These are phyloP conservation scores for Brachionus calyciflorus DNA, from an alignment of 1,140 invertebrate genomes.

Conservation along the genomic window DNA sequence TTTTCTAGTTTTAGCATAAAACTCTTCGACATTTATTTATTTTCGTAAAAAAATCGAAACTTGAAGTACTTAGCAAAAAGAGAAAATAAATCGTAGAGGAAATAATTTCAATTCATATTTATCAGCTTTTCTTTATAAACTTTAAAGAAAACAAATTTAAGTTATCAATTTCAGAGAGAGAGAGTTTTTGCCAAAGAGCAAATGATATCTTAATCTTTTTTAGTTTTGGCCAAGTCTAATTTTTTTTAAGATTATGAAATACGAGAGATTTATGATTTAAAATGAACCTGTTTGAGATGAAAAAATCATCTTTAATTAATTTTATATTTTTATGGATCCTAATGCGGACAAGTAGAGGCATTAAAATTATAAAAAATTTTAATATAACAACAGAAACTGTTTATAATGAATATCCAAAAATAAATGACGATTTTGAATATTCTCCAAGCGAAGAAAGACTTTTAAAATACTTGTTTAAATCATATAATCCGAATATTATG, in stretches of 20 bases:
- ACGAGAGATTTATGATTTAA: too few relatives aligned
- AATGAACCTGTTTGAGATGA: too few relatives aligned
- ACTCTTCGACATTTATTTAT: not conserved
- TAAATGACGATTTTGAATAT: not conserved
- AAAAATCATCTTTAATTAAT: too few relatives aligned
- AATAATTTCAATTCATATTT: not conserved
- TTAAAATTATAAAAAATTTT: conserved; percentile 9
- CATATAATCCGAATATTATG: conserved; percentile 39
- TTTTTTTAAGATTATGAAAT: too few relatives aligned
- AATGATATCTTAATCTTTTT: too few relatives aligned
- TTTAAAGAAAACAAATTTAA: conserved; percentile 11
- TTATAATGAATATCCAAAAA: not conserved
- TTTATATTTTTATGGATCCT: too few relatives aligned
- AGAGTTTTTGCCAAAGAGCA: too few relatives aligned
- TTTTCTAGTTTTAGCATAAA: not conserved
- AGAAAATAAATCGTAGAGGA: conserved; percentile 5
- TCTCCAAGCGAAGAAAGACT: conserved; percentile 43
- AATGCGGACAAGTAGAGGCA: too few relatives aligned
- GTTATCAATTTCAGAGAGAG: not conserved
- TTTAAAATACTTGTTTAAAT: conserved; percentile 24
- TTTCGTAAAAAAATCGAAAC: conserved; percentile 2
- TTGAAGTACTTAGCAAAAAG: conserved; percentile 12
- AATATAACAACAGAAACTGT: not conserved
- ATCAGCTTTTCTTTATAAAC: not conserved
- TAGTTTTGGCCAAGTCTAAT: too few relatives aligned